Conservation (phyloP, 2,797 vertebrate genomes). For the Smutsia gigantea region DNA sequence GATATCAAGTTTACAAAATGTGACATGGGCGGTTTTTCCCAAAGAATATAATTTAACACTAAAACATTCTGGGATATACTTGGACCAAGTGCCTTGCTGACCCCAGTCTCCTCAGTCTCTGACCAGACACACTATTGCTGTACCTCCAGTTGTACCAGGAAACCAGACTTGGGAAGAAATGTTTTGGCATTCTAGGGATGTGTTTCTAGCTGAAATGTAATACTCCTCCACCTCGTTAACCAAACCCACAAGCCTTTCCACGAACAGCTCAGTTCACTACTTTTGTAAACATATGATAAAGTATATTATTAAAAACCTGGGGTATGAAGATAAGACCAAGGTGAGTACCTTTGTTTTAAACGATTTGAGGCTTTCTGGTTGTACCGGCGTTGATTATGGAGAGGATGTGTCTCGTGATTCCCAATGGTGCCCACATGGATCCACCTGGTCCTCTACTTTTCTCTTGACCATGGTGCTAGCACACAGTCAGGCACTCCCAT, state of each 20-base stretch:
- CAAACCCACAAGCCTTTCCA: slow-evolving; percentile 61
- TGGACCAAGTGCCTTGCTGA: background rate
- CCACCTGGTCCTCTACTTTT: background rate
- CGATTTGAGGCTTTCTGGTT: background rate
- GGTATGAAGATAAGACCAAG: slow-evolving; percentile 20
- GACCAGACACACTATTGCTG: background rate
- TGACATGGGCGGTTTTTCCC: slow-evolving; percentile 46
- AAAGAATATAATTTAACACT: slow-evolving; percentile 63
- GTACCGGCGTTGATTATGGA: background rate
- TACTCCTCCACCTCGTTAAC: slow-evolving; percentile 56
- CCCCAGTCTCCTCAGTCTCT: background rate
- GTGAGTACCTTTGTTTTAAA: background rate
- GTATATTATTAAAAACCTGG: background rate
- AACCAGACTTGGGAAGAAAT: slow-evolving; percentile 66
- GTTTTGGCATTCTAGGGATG: slow-evolving; percentile 68
- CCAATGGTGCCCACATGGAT: background rate
- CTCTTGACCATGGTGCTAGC: background rate
- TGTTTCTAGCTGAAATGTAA: slow-evolving; percentile 70
- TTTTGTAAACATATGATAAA: slow-evolving; percentile 53
- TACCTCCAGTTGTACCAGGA: slow-evolving; percentile 11
- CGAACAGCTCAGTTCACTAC: slow-evolving; percentile 27
- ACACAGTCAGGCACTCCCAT: background rate
- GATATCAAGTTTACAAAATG: slow-evolving; percentile 66
- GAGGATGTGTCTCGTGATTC: background rate
- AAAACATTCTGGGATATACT: slow-evolving; percentile 56